Base-by-base conservation (phyloP, 2,888 invertebrate genomes). In the Mimas tiliae region DNA sequence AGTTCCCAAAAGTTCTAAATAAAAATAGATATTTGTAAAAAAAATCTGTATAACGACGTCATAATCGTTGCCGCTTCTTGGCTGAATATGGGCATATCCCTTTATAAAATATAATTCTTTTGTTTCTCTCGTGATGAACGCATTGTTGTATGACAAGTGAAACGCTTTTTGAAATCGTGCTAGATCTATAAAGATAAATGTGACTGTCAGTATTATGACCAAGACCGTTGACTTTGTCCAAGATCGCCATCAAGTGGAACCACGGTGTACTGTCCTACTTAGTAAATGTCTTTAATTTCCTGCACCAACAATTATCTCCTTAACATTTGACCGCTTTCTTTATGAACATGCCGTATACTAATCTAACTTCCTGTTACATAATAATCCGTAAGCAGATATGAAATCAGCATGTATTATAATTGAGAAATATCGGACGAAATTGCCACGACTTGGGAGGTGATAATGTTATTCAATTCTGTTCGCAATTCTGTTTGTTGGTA, bases 261-360 rank as follows among this genome's bases (percentile, higher is more conserved):
- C 72, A 58, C 74, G 69, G 74, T 73, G 84, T 82, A 87, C 85
- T 87, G 93, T 74, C 87, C 91, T 78, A 93, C 84, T 92, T 91
- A 86, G 88, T 86, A 86, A 89, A 90, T 85, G 87, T 84, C 83
- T 87, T 86, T 91, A 93, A 93, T 93, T 92, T 93, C 92, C 93
- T 90, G 90, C 83, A 83, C 87, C 80, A 88, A 85, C 92, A 93
- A 93, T 93, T 93, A 93, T 91, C 90, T 91, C 81, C 84, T 92
- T 92, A 91, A 93, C 92, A 86, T 91, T 88, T 93, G 92, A 93
- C 93, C 93, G 90, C 90, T 91, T 90, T 93, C 91, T 90, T 88
- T 82, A 85, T 85, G 82, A 80, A 79, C 81, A 84, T 84, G 83
- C 83, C 81, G 78, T 78, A 72, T 76, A 72, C 79, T 91, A 88